Evolutionary conservation across 2,888 invertebrate genomes (phyloP), one percentile per base, ranked within the genome.

Genomic region (Papilio protenor): DNA sequence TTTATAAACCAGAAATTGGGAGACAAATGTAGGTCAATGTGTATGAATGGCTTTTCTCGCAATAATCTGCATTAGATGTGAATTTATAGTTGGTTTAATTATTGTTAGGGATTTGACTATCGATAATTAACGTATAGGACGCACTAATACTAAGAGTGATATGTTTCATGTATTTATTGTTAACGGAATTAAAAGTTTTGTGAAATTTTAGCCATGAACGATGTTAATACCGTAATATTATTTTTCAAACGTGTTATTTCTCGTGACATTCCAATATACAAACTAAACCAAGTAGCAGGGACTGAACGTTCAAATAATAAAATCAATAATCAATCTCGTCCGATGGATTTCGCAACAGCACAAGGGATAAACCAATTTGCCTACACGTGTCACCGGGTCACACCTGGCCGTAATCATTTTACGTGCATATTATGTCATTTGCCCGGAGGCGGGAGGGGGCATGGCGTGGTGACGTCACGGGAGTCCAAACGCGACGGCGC

Each of bases 401-500:
- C 73, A 78, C 78, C 79, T 80, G 78, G 69, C 76, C 27, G 77
- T 77, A 79, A 79, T 80, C 73, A 79, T 79, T 81, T 77, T 76
- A 64, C 64, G 73, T 81, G 71, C 72, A 78, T 75, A 77, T 77
- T 77, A 77, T 77, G 64, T 77, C 76, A 76, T 79, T 78, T 73
- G 77, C 69, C 74, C 70, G 78, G 69, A 74, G 61, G 64, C 69
- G 71, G 75, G 69, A 55, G 57, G 61, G 55, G 71, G 69, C 18
- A 33, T 33, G 45, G 64, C 64, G 27, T 75, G 66, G 78, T 80
- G 80, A 77, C 75, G 77, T 77, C 81, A 80, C 78, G 82, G 82
- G 78, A 81, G 83, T 85, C 87, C 85, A 86, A 87, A 89, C 86
- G 84, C 85, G 85, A 87, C 88, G 90, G 85, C 84, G 86, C 87